These are phyloP conservation scores for Hirtodrosophila histrioides DNA, from an alignment of 2,888 invertebrate genomes.

Conservation along the genomic window DNA sequence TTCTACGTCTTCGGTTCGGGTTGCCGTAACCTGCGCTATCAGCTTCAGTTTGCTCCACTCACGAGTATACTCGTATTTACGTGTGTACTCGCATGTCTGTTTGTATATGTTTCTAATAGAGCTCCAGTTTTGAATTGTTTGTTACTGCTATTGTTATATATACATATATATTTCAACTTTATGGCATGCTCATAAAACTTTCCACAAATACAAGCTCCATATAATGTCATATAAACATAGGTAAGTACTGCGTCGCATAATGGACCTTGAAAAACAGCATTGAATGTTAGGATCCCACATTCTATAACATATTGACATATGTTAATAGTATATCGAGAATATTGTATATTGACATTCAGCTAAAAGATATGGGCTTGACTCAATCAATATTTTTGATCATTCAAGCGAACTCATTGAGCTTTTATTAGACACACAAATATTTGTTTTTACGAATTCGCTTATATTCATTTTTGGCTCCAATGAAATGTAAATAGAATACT, in stretches of 20 bases:
- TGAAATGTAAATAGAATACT: too few relatives aligned
- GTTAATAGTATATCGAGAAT: too few relatives aligned
- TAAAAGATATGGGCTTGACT: too few relatives aligned
- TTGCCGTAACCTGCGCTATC: not conserved
- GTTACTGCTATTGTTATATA: slow-evolving; percentile 4
- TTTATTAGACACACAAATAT: too few relatives aligned
- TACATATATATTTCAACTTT: slow-evolving; percentile 17
- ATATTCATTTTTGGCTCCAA: too few relatives aligned
- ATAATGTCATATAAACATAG: slow-evolving; percentile 3
- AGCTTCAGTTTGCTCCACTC: not conserved
- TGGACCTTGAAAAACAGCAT: slow-evolving; percentile 7
- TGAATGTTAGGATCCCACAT: not conserved
- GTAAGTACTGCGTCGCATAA: not conserved
- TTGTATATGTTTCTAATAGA: not conserved
- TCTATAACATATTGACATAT: too few relatives aligned
- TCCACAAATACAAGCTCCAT: slow-evolving; percentile 16
- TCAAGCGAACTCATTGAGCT: too few relatives aligned
- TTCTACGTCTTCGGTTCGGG: not conserved
- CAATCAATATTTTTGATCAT: too few relatives aligned
- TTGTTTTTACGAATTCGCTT: too few relatives aligned
- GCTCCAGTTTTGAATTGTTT: not conserved
- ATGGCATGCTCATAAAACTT: slow-evolving; percentile 23
- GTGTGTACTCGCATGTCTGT: too few relatives aligned
- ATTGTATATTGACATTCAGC: too few relatives aligned
- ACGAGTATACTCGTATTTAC: not conserved